Percentiles rank a stretch among this genome's conserved stretches.
Conservation (phyloP, 2,797 vertebrate species). For the Percopsis omiscomaycus region DNA sequence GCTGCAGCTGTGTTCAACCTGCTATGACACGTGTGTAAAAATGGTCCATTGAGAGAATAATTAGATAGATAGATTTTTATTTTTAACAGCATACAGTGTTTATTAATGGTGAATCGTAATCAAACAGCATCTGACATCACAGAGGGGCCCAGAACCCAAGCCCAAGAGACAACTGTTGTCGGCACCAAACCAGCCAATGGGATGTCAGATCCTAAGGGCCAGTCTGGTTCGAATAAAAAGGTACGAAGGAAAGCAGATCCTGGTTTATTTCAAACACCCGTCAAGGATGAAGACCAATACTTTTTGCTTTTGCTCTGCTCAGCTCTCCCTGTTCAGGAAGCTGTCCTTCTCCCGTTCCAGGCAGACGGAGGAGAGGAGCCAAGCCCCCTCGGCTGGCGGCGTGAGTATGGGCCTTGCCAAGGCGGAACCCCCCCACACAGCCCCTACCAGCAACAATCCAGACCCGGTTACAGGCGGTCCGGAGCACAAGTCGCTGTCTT, state of each 20-base stretch:
- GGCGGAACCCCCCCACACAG: constrained; percentile 26
- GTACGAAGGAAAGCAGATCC: constrained; percentile 42
- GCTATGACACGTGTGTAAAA: too few species aligned
- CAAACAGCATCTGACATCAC: constrained; percentile 35
- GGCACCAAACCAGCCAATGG: constrained; percentile 48
- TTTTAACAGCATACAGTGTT: too few species aligned
- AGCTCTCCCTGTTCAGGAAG: constrained; percentile 87
- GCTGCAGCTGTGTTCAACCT: too few species aligned
- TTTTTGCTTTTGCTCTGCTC: constrained; percentile 25
- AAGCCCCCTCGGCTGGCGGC: constrained; percentile 10
- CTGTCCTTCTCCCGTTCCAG: constrained; percentile 67
- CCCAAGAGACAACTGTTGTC: constrained; percentile 5
- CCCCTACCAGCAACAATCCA: constrained; percentile 46
- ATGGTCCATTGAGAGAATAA: too few species aligned
- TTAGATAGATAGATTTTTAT: too few species aligned
- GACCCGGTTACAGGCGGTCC: constrained; percentile 50
- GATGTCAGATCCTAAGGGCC: constrained; percentile 38
- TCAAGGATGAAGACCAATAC: neutral
- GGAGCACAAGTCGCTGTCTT: neutral
- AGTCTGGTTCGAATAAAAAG: constrained; percentile 68
- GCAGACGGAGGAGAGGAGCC: constrained; percentile 26
- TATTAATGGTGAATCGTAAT: neutral
- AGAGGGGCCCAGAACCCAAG: constrained; percentile 12
- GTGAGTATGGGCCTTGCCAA: constrained; percentile 7
- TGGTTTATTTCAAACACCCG: neutral